phyloP scores from a whole-genome alignment of 2,888 invertebrate genomes.

The Physocephala rufipes region DNA sequence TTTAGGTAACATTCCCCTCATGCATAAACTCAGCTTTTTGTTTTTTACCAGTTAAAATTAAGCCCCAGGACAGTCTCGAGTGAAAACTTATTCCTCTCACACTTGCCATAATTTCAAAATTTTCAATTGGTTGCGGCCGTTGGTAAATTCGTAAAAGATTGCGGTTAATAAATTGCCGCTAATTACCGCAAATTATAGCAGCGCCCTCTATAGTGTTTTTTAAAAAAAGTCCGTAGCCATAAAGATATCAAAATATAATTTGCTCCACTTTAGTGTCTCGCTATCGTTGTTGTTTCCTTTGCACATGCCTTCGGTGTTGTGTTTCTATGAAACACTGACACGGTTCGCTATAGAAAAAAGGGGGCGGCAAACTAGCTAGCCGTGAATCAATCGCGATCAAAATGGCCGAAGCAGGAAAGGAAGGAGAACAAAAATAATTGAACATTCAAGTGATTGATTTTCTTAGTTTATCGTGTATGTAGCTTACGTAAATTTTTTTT shows the following conservation, averaged over 20 bases:
- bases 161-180: conserved; percentile 32
- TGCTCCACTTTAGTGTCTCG: not conserved
- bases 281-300: no score
- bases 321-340: no score
- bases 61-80: no score
- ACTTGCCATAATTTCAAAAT: conserved; percentile 1
- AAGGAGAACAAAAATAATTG: no score
- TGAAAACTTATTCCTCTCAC: conserved; percentile 5
- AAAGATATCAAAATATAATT: not conserved
- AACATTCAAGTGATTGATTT: no score
- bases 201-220: conserved; percentile 14
- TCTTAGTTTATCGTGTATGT: no score
- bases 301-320: no score
- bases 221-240: not conserved
- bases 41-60: not conserved
- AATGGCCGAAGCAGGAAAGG: not conserved
- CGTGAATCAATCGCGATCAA: not conserved
- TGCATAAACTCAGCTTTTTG: not conserved
- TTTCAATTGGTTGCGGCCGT: conserved; percentile 28
- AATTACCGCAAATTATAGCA: conserved; percentile 32
- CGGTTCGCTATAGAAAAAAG: not conserved
- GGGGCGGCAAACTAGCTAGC: not conserved
- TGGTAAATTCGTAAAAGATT: conserved; percentile 19
- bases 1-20: no score
- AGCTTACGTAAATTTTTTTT: no score